Base-by-base conservation (phyloP, 2,797 vertebrate genomes). In the Anas acuta region DNA sequence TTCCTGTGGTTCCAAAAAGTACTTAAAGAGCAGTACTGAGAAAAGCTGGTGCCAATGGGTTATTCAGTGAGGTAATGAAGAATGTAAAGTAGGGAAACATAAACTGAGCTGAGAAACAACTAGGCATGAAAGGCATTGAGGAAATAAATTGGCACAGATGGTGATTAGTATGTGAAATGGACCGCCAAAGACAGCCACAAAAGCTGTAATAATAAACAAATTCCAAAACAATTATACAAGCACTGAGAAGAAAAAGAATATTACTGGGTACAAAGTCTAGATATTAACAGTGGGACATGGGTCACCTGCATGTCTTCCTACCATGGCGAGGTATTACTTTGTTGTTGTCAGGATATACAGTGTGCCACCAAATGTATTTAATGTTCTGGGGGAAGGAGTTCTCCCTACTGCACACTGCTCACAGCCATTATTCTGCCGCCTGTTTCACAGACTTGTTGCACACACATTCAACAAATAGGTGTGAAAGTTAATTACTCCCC, bases 21-120 rank as follows among this genome's bases (percentile, higher is more conserved):
- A 72, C 5, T 69, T 35, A 53, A 49, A 73, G 87, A 26, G 13
- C 16, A 67, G 32, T 35, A 32, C 13, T 80, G n/a, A 47, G 26
- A 49, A 51, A 80, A 5, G 0, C 21, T 81, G 26, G 15, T 76
- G 67, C 18, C 0, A 0, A 19, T 4, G 6, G n/a, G 33, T 62
- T 80, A 19, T 53, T 66, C 15, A 19, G 30, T 45, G 76, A 62
- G 33, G 58, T 26, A 30, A 80, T 32, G 22, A 30, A 77, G 28
- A 19, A 28, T 22, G 17, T 67, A 64, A 32, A 72, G n/a, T 5
- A 89, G 53, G 37, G 67, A 45, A 10, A 5, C 10, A 53, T 23
- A 41, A 80, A 83, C 9, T 37, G 49, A 60, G 41, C 2, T 81
- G 28, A 83, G 57, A 66, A 43, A 60, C 35, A 11, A 60, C n/a